Percentiles rank a stretch among this genome's conserved stretches.
phyloP scores from a whole-genome alignment of 2,888 invertebrate species.

The Rhabditoides inermis region DNA sequence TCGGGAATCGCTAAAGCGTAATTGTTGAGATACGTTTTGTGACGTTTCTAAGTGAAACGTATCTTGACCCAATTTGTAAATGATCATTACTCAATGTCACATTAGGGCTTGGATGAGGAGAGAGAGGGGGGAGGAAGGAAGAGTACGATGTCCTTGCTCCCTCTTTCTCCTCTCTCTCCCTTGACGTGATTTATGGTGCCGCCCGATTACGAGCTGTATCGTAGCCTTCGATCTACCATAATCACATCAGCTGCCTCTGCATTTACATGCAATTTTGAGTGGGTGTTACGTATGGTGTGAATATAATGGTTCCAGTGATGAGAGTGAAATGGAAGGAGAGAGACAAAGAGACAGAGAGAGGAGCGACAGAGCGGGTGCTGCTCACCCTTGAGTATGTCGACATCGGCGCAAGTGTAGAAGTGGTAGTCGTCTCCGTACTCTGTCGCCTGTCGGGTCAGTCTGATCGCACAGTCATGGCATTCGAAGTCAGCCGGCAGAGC shows the following conservation, averaged over 20 bases:
- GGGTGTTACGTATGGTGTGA: no score
- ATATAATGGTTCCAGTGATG: background rate
- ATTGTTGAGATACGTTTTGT: no score
- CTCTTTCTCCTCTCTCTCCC: background rate
- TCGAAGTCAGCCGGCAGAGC: conserved; percentile 72
- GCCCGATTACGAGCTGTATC: background rate
- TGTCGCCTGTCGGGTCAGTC: conserved; percentile 77
- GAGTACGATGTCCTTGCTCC: background rate
- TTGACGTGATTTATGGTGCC: background rate
- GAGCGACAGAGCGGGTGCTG: no score
- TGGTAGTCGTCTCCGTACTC: conserved; percentile 79
- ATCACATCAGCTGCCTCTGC: background rate
- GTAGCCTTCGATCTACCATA: background rate
- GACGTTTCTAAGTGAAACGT: no score
- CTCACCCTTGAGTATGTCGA: conserved; percentile 53
- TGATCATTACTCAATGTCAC: no score
- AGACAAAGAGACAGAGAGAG: no score
- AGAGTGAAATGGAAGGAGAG: background rate
- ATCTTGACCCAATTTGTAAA: no score
- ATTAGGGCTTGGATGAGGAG: no score
- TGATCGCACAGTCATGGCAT: conserved; percentile 79
- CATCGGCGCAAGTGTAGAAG: conserved; percentile 92
- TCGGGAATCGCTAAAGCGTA: conserved; percentile 55
- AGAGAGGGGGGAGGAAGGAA: no score
- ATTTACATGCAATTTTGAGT: no score